These are phyloP conservation scores for Drosophila nigromelanica DNA, from an alignment of 1,140 invertebrate genomes.

Conservation along the genomic window DNA sequence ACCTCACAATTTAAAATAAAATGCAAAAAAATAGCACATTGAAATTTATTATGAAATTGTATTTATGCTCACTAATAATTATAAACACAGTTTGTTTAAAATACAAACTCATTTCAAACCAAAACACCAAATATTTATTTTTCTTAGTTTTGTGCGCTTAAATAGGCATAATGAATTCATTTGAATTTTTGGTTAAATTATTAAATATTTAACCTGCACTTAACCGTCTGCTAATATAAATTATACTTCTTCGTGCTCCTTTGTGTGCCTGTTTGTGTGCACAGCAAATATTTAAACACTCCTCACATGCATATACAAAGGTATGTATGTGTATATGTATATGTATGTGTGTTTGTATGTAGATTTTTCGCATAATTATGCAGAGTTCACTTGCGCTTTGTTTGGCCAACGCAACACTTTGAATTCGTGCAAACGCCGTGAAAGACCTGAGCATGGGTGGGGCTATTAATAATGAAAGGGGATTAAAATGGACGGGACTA, in stretches of 20 bases:
- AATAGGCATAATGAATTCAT: constrained; percentile 48
- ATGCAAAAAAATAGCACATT: neutral
- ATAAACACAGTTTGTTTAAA: constrained; percentile 20
- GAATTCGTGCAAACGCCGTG: constrained; percentile 42
- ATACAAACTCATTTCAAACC: constrained; percentile 8
- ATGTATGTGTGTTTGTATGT: neutral
- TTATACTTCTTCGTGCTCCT: constrained; percentile 23
- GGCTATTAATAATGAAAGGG: too few relatives aligned
- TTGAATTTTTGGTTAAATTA: constrained; percentile 52
- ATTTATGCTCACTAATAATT: constrained; percentile 3
- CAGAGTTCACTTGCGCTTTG: constrained; percentile 66
- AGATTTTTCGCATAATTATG: constrained; percentile 68
- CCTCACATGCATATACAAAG: constrained; percentile 12
- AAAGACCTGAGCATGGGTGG: constrained; percentile 22
- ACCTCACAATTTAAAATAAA: neutral
- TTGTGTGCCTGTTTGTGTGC: constrained; percentile 27
- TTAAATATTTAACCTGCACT: constrained; percentile 55
- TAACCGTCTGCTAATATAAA: constrained; percentile 57
- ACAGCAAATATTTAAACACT: constrained; percentile 57
- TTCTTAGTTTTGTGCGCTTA: constrained; percentile 30
- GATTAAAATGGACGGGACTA: too few relatives aligned
- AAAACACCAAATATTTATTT: constrained; percentile 13
- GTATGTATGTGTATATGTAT: constrained; percentile 16
- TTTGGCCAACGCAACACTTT: constrained; percentile 63
- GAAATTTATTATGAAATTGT: too few relatives aligned